phyloP scores from a whole-genome alignment of 1,140 invertebrate species.

The Drosophila busckii region DNA sequence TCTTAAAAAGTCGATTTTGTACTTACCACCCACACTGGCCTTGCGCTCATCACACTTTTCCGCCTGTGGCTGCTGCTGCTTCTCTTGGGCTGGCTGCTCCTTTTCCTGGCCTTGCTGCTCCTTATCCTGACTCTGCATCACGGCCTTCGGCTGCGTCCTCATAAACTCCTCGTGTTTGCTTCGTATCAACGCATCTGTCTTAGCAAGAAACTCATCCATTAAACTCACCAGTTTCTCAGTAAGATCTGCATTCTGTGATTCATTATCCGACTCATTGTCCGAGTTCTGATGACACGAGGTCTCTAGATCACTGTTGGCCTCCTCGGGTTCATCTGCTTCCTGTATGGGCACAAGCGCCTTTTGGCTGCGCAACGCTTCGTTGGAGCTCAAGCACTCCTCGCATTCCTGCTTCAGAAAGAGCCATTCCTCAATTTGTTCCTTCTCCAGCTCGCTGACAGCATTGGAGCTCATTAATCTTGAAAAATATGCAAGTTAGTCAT shows the following conservation, averaged over 20 bases:
- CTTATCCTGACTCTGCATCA: conserved; percentile 66
- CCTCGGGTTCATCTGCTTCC: conserved; percentile 82
- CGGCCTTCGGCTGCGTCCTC: conserved; percentile 73
- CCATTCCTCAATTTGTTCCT: conserved; percentile 90
- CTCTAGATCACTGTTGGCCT: conserved; percentile 79
- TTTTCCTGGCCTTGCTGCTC: conserved; percentile 44
- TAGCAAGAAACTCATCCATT: conserved; percentile 85
- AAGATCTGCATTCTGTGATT: conserved; percentile 83
- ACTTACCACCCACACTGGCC: conserved; percentile 44
- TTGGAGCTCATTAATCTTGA: conserved; percentile 80
- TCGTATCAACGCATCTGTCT: conserved; percentile 84
- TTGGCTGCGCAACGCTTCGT: conserved; percentile 79
- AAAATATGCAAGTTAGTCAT: neutral
- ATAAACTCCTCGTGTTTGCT: conserved; percentile 82
- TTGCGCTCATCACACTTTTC: conserved; percentile 59
- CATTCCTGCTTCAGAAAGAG: conserved; percentile 90
- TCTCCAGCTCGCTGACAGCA: conserved; percentile 81
- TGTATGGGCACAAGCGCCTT: conserved; percentile 83
- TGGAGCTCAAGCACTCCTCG: conserved; percentile 87
- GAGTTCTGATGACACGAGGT: conserved; percentile 81
- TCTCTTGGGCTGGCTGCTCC: conserved; percentile 29
- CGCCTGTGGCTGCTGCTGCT: neutral
- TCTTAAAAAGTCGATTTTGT: too few species aligned
- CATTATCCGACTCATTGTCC: conserved; percentile 83
- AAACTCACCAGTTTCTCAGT: conserved; percentile 85